Base-by-base conservation (phyloP, 2,888 invertebrate genomes). In the Sarcophaga subvicina region DNA sequence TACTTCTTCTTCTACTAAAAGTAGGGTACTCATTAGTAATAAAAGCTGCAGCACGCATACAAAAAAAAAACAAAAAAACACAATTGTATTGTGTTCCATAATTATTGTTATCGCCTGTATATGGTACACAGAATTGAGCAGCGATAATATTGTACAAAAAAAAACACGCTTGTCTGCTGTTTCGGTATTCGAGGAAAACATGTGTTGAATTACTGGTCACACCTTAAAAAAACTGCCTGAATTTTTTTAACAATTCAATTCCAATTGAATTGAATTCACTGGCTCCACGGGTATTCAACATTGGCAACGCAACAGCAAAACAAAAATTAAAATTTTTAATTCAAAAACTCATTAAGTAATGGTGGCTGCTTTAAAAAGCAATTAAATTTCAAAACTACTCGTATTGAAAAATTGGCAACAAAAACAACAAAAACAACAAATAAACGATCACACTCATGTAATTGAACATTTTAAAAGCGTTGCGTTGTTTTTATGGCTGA, bases 261-360 rank as follows among this genome's bases (percentile, higher is more conserved):
- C 2, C 37, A 37, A 37, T 37, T 37, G 37, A 37, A 37, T 37
- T 37, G 8, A 76, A 72, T 77, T 71, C 47, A 71, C 64, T 77
- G 73, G 80, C 77, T 79, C 54, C 64, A 60, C 25, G 71, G 45
- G n/a, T 70, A 72, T 62, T 78, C 22, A 27, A 69, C 71, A 17
- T 6, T 37, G 37, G 8, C 37, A 37, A 10, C 37, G 37, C 6
- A 37, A 37, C 37, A 37, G 2, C 10, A 37, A 37, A 0, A 37
- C 17, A 63, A 70, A 70, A 71, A 37, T 71, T 49, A 63, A 17
- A 70, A 62, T 59, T 20, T 67, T n/a, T 47, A 60, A 71, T 77
- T 76, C 66, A 66, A 76, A 80, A 80, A 22, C 80, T 85, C 80
- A 85, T 85, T 85, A 85, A 76, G 84, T 85, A 85, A 85, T 85